Base-by-base conservation (phyloP, 2,888 invertebrate genomes). In the Diabrotica balteata region DNA sequence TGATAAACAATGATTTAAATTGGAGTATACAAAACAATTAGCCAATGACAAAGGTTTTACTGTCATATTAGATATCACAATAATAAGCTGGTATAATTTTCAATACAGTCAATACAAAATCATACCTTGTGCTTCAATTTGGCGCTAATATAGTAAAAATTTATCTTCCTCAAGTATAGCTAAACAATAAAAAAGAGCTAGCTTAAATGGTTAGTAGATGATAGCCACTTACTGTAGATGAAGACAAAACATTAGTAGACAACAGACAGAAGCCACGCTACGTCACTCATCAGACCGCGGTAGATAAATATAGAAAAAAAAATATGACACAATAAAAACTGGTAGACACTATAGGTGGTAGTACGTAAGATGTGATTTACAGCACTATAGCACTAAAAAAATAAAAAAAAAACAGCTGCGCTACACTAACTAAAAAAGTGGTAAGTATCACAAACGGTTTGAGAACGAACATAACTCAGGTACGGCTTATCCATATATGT, bases 181-280 rank as follows among this genome's bases (percentile, higher is more conserved):
- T 57, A 57, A 43, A 45, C 44, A 68, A 50, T 22, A 10, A 63
- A 43, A 49, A 50, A 47, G 17, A 52, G 54, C 50, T 69, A 59
- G 63, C 68, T 59, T 17, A 57, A 45, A 58, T 44, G 67, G 80
- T 81, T 81, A 81, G 80, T 81, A 80, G 76, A 79, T 80, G 79
- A 76, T 79, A 80, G 79, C 78, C 80, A 82, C 82, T 82, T 82
- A 82, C 82, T 81, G 79, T 80, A 80, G 75, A 82, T 82, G 81
- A 80, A 82, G 81, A 81, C 81, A 81, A 80, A 76, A 81, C 82
- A 83, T 83, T 83, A 83, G 82, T 83, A 83, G 82, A 83, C 83
- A 83, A 57, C 77, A 83, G 79, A 83, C 83, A 83, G 82, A 83
- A 83, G 83, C 83, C 83, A 69, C 70, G 70, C 67, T 53, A 71